Evolutionary conservation across 2,888 invertebrate genomes (phyloP).

Genomic region (Lomographa bimaculata): DNA sequence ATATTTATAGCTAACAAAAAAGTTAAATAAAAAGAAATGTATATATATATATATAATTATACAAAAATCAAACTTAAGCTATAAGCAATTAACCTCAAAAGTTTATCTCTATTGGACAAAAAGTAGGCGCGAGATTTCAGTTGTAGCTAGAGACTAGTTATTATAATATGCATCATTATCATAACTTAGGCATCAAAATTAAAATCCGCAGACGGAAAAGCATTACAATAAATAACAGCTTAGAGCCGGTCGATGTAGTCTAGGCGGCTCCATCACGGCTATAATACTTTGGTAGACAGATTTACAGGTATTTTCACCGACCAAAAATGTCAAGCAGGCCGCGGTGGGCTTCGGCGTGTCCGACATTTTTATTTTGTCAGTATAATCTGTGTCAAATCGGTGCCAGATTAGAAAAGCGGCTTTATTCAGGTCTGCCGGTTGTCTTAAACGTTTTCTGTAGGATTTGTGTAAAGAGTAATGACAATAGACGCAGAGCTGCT

Average conservation of each 20-base stretch:
- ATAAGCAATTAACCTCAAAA: too few relatives aligned
- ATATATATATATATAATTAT: too few relatives aligned
- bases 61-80: too few relatives aligned
- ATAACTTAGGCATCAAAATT: conserved; percentile 17
- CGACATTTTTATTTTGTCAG: conserved; percentile 17
- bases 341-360: conserved; percentile 1
- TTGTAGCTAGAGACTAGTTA: too few relatives aligned
- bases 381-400: conserved; percentile 11
- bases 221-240: conserved; percentile 26
- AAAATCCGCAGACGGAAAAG: conserved; percentile 14
- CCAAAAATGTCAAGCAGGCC: conserved; percentile 10
- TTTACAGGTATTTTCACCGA: conserved; percentile 20
- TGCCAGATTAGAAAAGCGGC: not conserved
- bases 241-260: conserved; percentile 17
- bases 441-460: too few relatives aligned
- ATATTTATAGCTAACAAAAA: too few relatives aligned
- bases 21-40: too few relatives aligned
- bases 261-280: conserved; percentile 3
- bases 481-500: too few relatives aligned
- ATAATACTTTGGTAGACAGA: conserved; percentile 14
- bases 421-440: conserved; percentile 5
- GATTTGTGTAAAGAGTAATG: too few relatives aligned
- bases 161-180: conserved; percentile 16
- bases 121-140: too few relatives aligned
- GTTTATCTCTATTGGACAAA: too few relatives aligned